Base-by-base conservation (phyloP, 1,140 invertebrate species). In the Batillaria attramentaria region DNA sequence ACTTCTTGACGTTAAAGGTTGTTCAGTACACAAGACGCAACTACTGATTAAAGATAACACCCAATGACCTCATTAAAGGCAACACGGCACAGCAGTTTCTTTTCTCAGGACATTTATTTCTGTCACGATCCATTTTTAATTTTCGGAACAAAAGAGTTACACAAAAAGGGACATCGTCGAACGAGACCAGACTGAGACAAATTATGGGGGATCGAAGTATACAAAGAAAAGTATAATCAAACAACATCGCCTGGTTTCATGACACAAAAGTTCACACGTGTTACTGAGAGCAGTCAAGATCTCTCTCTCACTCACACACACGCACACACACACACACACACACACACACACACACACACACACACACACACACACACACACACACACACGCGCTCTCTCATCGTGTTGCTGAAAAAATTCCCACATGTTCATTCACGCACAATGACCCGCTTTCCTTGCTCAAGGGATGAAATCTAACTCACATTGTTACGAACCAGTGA, bases 261-360 rank as follows among this genome's bases (percentile, higher is more conserved):
- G 35, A 68, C 10, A 37, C 31, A 68, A 35, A 68, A 68, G 66
- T 20, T 8, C 24, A 35, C 16, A 37, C 31, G 31, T 6, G 31
- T n/a, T 20, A 68, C 31, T 8, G 37, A 35, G 37, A 68, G 3
- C 18, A 39, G 37, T n/a, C 3, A 69, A 37, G 35, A 69, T 20
- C n/a, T 24, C 18, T n/a, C 69, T 43, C n/a, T 8, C 28, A 42
- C 68, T 0, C 39, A 42, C 42, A 70, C 68, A 46, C 37, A 70
- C 42, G 42, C 68, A 70, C 68, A 43, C 68, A 70, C 68, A 42
- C 42, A 46, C 68, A 70, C 18, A 46, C 68, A 46, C 68, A 42
- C 68, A 70, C 42, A 46, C 42, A 70, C 39, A 70, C 68, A 46
- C 68, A 70, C 42, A 46, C 42, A 70, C 39, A 46, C 37, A 70